phyloP scores from a whole-genome alignment of 1,140 invertebrate species.

The Babylonia areolata region DNA sequence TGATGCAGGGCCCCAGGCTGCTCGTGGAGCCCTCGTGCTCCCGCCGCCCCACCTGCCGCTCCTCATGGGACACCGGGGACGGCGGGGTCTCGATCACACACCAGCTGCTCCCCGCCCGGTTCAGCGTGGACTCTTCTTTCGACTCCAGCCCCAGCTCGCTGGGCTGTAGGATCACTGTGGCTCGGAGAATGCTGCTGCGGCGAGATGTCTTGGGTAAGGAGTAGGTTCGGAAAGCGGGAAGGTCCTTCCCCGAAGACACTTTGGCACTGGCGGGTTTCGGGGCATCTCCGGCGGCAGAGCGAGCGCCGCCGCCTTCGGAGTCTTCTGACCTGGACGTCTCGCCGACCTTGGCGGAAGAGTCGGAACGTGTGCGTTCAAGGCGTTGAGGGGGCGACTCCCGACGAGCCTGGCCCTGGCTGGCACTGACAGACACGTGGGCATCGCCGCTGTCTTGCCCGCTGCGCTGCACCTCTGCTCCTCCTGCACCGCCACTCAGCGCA shows the following conservation, averaged over 20 bases:
- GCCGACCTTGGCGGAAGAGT: background rate
- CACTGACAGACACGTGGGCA: background rate
- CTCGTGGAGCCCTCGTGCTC: background rate
- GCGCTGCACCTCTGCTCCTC: background rate
- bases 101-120: background rate
- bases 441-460: background rate
- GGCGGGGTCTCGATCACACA: conserved; percentile 8
- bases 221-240: background rate
- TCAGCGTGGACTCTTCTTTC: background rate
- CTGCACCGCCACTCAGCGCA: background rate
- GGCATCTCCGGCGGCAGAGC: background rate
- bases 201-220: background rate
- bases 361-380: background rate
- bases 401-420: background rate
- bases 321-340: background rate
- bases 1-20: background rate
- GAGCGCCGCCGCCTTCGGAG: background rate
- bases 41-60: background rate
- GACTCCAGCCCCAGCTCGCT: background rate
- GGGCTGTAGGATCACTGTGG: background rate
- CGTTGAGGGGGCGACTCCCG: background rate
- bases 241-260: background rate
- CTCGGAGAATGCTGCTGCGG: background rate
- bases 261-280: background rate
- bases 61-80: background rate